Percentiles rank a stretch among this genome's conserved stretches.
phyloP scores from a whole-genome alignment of 2,888 invertebrate species.

The Melipona bicolor region DNA sequence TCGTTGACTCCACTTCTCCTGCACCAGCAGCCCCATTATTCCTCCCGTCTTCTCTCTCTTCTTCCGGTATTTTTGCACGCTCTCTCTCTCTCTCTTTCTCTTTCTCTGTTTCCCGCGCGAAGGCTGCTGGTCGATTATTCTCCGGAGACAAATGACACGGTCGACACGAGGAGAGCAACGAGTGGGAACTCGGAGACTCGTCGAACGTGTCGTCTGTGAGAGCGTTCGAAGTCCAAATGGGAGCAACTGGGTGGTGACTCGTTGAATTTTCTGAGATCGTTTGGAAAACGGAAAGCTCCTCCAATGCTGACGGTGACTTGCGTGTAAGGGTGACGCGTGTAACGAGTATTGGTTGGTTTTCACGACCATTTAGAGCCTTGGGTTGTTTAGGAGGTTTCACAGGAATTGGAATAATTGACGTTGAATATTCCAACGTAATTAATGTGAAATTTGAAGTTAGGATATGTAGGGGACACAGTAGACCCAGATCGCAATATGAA shows the following conservation, averaged over 20 bases:
- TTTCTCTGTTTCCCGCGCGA: conserved; percentile 14
- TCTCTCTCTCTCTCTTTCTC: neutral
- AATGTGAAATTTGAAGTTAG: too few relatives aligned
- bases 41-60: conserved; percentile 42
- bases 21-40: conserved; percentile 64
- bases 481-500: too few relatives aligned
- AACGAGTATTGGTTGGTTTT: conserved; percentile 1
- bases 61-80: neutral
- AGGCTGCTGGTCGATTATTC: conserved; percentile 40
- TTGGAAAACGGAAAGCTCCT: conserved; percentile 12
- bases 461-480: too few relatives aligned
- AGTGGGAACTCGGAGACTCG: conserved; percentile 66
- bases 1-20: conserved; percentile 61
- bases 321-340: neutral
- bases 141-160: too few relatives aligned
- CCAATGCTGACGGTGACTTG: conserved; percentile 7
- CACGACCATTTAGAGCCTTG: neutral
- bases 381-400: neutral
- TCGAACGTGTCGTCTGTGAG: conserved; percentile 53
- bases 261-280: conserved; percentile 1
- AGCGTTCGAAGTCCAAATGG: neutral
- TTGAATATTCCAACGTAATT: too few relatives aligned
- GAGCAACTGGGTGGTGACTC: conserved; percentile 22
- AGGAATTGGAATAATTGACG: too few relatives aligned
- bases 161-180: conserved; percentile 20